Evolutionary conservation across 2,888 invertebrate genomes (phyloP), one percentile per base, ranked within the genome.

Genomic region (Campoplex nolae): DNA sequence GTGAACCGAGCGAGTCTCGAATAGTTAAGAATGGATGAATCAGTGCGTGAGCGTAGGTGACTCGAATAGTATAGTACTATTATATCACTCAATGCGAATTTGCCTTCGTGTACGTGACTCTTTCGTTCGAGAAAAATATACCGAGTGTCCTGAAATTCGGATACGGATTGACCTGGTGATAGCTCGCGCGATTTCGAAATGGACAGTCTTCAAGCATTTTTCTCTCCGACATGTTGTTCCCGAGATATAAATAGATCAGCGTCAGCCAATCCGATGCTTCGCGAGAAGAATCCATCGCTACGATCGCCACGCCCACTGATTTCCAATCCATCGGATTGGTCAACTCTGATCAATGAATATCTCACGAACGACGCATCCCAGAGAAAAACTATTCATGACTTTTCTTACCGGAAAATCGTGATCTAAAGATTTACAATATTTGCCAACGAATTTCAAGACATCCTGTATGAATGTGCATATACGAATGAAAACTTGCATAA

Each of bases 1-100:
- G 76, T 76, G 84, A 84, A 81, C 56, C 79, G 28, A 58, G 74
- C 78, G 78, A 85, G 82, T 71, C 80, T 73, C 80, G 83, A 86
- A 86, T 86, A 84, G 86, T 82, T 84, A 87, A 85, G 82, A 87
- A 86, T 84, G 82, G 83, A 85, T 85, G 87, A 85, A 85, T 84
- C 87, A 87, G 87, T 87, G 82, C 51, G 71, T 70, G 18, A 71
- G 74, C 78, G 68, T 87, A 87, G 74, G 77, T 78, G 75, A 74
- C 35, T 48, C 45, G 68, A 35, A 85, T 54, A 67, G 54, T 62
- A 85, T 88, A 89, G 73, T 56, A 73, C 56, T 73, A 83, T 67
- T 80, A 71, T 71, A 68, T 45, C 77, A 54, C 35, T 28, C 51
- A 38, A 73, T 65, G 71, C 18, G 76, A 77, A 76, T 67, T 70